Conservation (phyloP, 2,113 vertebrate species). For the Lophius piscatorius region DNA sequence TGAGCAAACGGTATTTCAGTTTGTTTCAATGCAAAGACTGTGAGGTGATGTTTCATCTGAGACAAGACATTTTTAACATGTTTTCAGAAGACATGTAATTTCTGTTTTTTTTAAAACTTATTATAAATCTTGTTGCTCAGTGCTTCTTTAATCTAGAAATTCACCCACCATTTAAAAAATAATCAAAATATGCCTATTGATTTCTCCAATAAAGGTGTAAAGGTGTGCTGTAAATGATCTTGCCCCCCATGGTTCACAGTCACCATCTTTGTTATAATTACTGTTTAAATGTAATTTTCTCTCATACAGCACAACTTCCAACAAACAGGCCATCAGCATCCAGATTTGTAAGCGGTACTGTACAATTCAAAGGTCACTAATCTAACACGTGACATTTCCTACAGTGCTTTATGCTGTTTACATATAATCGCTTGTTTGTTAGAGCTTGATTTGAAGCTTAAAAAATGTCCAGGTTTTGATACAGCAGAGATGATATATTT, state of each 20-base stretch:
- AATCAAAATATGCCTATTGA: constrained; percentile 29
- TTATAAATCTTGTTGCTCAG: not conserved
- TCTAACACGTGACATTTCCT: constrained; percentile 65
- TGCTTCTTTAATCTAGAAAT: too few relatives aligned
- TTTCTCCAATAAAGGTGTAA: constrained; percentile 29
- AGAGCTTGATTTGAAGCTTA: too few relatives aligned
- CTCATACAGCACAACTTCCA: constrained; percentile 60
- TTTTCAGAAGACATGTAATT: not conserved
- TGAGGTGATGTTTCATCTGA: constrained; percentile 18
- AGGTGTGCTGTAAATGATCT: constrained; percentile 26
- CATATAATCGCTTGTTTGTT: too few relatives aligned
- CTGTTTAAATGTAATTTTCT: constrained; percentile 71
- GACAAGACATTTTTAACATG: constrained; percentile 10
- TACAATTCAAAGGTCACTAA: constrained; percentile 63
- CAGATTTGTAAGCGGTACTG: constrained; percentile 51
- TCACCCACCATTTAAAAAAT: too few relatives aligned
- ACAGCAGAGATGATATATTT: too few relatives aligned
- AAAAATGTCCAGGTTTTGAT: too few relatives aligned
- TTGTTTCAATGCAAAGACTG: constrained; percentile 1
- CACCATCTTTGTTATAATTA: constrained; percentile 55
- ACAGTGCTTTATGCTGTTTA: too few relatives aligned
- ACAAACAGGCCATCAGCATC: constrained; percentile 52
- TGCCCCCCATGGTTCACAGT: constrained; percentile 23
- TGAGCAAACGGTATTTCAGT: constrained; percentile 23
- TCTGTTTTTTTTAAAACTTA: not conserved